Evolutionary conservation across 2,888 invertebrate genomes (phyloP).

Genomic region (Tetheella fluctuosa): DNA sequence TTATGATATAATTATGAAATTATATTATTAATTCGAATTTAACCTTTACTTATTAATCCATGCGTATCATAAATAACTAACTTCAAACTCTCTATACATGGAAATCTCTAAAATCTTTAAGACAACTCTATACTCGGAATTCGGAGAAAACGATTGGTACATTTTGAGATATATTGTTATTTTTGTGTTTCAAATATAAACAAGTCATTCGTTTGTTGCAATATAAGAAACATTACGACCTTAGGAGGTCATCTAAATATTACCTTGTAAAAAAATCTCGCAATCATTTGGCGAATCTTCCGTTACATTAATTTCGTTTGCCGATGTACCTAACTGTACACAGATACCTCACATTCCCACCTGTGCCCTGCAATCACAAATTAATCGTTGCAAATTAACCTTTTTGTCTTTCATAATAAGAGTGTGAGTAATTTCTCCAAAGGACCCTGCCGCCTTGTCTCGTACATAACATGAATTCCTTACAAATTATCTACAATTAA

Average conservation of each 20-base stretch:
- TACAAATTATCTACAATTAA: conserved; percentile 39
- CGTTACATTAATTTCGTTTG: conserved; percentile 4
- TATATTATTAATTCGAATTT: too few species aligned
- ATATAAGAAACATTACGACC: not conserved
- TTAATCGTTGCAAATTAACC: conserved; percentile 15
- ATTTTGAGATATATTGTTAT: too few species aligned
- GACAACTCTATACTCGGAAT: too few species aligned
- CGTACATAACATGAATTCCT: conserved; percentile 28
- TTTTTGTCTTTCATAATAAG: conserved; percentile 13
- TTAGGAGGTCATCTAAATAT: not conserved
- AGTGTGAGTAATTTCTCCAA: not conserved
- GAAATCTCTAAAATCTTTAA: too few species aligned
- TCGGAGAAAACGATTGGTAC: too few species aligned
- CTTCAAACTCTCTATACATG: too few species aligned
- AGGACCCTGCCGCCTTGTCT: conserved; percentile 6
- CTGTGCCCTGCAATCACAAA: conserved; percentile 9
- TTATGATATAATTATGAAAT: too few species aligned
- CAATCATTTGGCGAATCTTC: not conserved
- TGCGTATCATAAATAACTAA: too few species aligned
- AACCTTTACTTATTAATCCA: too few species aligned
- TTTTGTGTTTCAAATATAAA: not conserved
- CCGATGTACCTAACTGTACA: conserved; percentile 10
- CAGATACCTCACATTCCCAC: conserved; percentile 1
- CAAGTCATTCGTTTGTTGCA: not conserved
- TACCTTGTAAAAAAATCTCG: not conserved